Base-by-base conservation (phyloP, 2,797 vertebrate genomes). In the Lepilemur ruficaudatus region DNA sequence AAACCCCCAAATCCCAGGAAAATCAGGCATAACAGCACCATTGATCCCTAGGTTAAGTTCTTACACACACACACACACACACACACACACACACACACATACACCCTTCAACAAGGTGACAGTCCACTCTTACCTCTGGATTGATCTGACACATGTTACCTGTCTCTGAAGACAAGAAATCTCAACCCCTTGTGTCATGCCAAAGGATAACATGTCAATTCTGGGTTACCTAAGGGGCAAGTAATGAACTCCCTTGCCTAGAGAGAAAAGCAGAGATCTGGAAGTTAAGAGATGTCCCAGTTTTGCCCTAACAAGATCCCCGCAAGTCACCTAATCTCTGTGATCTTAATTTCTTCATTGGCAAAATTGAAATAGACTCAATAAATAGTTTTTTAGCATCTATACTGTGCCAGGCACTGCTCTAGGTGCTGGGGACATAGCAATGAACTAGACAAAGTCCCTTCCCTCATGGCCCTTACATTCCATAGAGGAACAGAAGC, bases 151-250 rank as follows among this genome's bases (percentile, higher is more conserved):
- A 4, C 1, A 14, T 55, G 35, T 79, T 59, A 43, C 41, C 72
- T 84, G 2, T 76, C 70, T 89, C 18, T 96, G 43, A 83, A 94
- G 32, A 86, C 12, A 65, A 92, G 32, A 94, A 79, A 65, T 83
- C 20, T 70, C 43, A 67, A 59, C 32, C 8, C 59, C 65, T 32
- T 92, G 10, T 15, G 5, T 59, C 48, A 55, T 50, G 25, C 15
- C 48, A 32, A 92, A 91, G n/a, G 20, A 52, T 41, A 81, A 48
- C 4, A 32, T 67, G 67, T 32, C 20, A 90, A 86, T 94, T 46
- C 78, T 30, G 30, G 18, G 35, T 92, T 43, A 75, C n/a, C 17
- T n/a, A 91, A 82, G 9, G 50, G 5, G 25, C 28, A 91, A 89
- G 50, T 23, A 76, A 43, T 67, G 38, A 59, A 83, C 1, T 72